A percentile compares a stretch with the other conserved stretches of the same genome.
These are phyloP conservation scores for Myocastor coypus DNA, from an alignment of 2,113 vertebrate genomes.

Conservation along the genomic window DNA sequence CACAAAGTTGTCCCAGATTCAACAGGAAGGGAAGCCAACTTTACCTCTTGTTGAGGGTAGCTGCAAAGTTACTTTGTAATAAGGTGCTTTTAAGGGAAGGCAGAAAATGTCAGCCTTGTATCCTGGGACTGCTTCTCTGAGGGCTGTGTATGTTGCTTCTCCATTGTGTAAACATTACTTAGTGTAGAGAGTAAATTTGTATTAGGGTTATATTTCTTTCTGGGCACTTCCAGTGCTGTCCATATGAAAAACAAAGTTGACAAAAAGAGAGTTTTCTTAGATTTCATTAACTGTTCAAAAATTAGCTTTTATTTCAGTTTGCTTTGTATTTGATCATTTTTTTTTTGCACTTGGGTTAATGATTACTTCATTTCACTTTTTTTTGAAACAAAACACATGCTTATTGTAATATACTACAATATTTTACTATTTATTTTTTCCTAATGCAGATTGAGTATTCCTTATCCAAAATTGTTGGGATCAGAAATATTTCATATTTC, in stretches of 20 bases:
- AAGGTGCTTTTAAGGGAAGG: background rate
- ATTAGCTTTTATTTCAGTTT: conserved; percentile 31
- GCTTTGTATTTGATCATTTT: conserved; percentile 14
- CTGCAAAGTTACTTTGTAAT: background rate
- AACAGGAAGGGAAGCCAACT: background rate
- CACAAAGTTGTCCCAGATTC: background rate
- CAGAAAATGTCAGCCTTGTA: background rate
- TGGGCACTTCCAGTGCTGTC: background rate
- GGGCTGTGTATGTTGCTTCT: background rate
- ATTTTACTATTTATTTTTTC: background rate
- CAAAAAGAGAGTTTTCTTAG: conserved; percentile 1
- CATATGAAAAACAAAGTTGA: background rate
- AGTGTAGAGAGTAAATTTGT: background rate
- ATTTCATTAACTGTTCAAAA: background rate
- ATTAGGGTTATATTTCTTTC: background rate
- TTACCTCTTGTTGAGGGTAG: background rate
- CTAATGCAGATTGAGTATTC: background rate
- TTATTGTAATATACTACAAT: background rate
- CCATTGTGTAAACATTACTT: background rate
- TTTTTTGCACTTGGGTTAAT: background rate
- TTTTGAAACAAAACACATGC: background rate
- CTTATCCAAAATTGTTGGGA: background rate
- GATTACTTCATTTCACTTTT: background rate
- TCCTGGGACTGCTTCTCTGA: background rate
- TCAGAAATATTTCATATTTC: background rate